Evolutionary conservation across 53 echinoderm and acorn worm species (phyloP).

Genomic region (Luidia sarsii): DNA sequence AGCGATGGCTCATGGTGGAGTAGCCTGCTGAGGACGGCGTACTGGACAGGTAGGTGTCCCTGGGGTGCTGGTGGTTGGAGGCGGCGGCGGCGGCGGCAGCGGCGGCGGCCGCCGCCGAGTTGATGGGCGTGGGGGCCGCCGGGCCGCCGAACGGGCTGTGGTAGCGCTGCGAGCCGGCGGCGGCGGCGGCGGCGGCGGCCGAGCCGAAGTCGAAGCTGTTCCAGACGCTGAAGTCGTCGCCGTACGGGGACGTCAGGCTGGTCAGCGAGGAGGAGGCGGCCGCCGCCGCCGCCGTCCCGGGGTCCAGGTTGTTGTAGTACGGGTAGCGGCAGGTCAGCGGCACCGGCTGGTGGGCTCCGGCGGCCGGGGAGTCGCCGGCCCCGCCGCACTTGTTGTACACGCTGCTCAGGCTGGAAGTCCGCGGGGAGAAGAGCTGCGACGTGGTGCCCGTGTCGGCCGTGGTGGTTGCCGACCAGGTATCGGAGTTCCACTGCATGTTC

Average conservation of each 20-base stretch:
- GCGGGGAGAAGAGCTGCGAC: conserved; percentile 13
- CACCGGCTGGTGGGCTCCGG: conserved; percentile 33
- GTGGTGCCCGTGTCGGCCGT: conserved; percentile 18
- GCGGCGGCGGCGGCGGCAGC: conserved; percentile 37
- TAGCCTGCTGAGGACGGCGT: neutral
- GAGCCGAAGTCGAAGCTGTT: conserved; percentile 75
- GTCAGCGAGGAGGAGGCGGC: conserved; percentile 30
- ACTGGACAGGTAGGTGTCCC: conserved; percentile 8
- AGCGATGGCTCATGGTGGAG: conserved; percentile 9
- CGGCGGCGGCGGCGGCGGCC: neutral
- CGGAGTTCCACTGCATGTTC: conserved; percentile 47
- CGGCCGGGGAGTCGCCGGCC: neutral
- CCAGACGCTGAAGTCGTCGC: conserved; percentile 87
- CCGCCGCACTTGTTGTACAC: conserved; percentile 20
- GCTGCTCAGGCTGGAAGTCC: conserved; percentile 14
- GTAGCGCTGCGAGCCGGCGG: conserved; percentile 8
- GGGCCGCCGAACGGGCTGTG: conserved; percentile 46
- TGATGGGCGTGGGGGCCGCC: conserved; percentile 33
- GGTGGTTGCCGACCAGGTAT: conserved; percentile 31
- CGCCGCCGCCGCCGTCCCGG: no score
- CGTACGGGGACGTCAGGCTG: conserved; percentile 54
- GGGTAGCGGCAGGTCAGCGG: conserved; percentile 80
- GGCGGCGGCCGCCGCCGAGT: conserved; percentile 35
- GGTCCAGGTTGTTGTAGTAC: conserved; percentile 76
- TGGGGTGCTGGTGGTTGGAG: conserved; percentile 20